These are phyloP conservation scores for Motacilla tschutschensis DNA, from an alignment of 2,113 vertebrate species.

Conservation along the genomic window DNA sequence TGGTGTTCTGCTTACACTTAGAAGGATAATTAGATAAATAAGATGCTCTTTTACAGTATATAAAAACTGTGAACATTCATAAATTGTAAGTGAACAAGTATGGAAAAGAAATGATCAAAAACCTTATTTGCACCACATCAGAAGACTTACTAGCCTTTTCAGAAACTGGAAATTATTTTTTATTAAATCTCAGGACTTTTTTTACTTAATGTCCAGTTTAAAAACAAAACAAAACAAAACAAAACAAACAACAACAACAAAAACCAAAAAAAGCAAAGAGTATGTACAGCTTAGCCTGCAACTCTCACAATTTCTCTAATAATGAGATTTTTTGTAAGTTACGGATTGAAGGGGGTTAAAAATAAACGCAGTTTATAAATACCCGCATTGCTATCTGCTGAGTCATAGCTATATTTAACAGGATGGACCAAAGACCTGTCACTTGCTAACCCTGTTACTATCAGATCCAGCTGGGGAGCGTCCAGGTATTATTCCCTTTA, in stretches of 20 bases:
- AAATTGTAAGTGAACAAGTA: neutral
- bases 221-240: neutral
- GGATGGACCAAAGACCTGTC: neutral
- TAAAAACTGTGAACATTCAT: neutral
- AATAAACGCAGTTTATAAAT: neutral
- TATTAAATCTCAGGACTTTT: neutral
- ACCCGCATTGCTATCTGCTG: neutral
- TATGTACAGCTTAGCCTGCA: neutral
- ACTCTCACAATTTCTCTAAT: neutral
- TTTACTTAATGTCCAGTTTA: neutral
- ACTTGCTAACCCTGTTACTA: neutral
- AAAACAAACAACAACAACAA: neutral
- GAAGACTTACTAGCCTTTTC: neutral
- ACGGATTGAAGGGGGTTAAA: neutral
- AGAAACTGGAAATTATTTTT: neutral
- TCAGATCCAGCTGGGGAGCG: neutral
- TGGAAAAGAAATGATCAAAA: neutral
- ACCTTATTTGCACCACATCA: neutral
- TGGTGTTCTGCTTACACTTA: neutral
- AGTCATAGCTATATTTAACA: constrained; percentile 7
- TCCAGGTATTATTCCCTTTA: neutral
- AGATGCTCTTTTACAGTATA: neutral
- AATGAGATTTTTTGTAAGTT: neutral
- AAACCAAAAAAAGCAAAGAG: neutral
- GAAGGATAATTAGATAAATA: constrained; percentile 5